Conservation (phyloP, 2,797 vertebrate genomes). For the Loris lydekkerianus region DNA sequence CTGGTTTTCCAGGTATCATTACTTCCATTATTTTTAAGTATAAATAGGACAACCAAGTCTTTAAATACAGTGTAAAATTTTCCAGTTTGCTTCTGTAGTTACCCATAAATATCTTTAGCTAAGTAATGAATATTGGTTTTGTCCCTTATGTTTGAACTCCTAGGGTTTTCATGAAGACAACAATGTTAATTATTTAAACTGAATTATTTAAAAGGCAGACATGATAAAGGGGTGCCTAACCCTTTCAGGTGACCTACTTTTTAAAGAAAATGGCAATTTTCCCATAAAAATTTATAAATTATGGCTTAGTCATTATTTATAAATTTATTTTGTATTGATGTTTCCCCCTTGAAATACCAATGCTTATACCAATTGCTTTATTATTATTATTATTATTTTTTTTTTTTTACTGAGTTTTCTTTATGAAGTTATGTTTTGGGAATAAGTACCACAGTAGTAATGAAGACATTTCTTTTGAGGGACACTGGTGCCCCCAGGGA, state of each 20-base stretch:
- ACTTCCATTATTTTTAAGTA: neutral
- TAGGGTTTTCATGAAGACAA: neutral
- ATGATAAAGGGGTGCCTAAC: neutral
- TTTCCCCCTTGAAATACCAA: neutral
- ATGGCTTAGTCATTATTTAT: neutral
- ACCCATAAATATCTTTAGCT: neutral
- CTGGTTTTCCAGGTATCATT: neutral
- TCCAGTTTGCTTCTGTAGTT: neutral
- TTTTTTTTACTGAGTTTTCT: neutral
- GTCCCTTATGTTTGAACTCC: neutral
- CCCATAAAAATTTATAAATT: neutral
- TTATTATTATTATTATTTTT: neutral
- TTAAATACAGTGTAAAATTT: neutral
- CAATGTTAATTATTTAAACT: neutral
- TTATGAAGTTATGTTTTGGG: neutral
- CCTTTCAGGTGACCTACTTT: neutral
- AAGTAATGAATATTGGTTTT: neutral
- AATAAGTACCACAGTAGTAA: neutral
- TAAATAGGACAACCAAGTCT: neutral
- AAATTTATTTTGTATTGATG: neutral
- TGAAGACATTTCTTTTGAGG: neutral
- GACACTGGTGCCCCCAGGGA: neutral
- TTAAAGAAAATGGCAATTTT: constrained; percentile 18
- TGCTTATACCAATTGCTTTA: neutral
- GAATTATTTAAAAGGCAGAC: neutral